Percentiles rank a stretch among this genome's conserved stretches.
Evolutionary conservation across 1,140 invertebrate genomes (phyloP).

Genomic region (Acromyrmex heyeri): DNA sequence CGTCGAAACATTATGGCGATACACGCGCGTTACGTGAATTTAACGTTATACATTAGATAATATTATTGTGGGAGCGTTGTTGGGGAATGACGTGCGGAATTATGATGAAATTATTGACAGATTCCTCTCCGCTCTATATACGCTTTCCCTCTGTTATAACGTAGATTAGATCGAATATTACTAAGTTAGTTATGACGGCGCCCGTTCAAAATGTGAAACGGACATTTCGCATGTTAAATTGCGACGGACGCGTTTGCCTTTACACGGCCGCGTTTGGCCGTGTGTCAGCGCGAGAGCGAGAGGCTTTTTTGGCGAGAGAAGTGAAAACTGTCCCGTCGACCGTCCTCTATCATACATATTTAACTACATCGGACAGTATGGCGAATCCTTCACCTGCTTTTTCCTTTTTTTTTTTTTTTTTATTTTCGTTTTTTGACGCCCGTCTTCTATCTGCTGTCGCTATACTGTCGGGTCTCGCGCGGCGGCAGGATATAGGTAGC

Average conservation of each 20-base stretch:
- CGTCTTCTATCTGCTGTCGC: conserved; percentile 48
- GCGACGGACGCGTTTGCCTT: conserved; percentile 13
- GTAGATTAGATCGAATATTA: conserved; percentile 16
- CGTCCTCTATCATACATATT: conserved; percentile 59
- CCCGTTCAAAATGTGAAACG: not conserved
- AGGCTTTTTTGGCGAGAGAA: not conserved
- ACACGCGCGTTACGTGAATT: conserved; percentile 1
- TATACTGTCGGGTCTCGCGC: not conserved
- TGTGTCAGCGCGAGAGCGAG: not conserved
- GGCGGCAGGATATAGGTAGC: conserved; percentile 40
- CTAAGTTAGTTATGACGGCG: conserved; percentile 28
- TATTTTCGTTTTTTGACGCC: not conserved
- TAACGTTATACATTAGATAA: conserved; percentile 36
- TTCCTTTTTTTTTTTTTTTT: not conserved
- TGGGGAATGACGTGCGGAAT: not conserved
- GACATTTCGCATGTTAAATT: conserved; percentile 41
- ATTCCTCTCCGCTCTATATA: not conserved
- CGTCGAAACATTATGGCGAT: conserved; percentile 28
- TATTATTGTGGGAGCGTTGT: not conserved
- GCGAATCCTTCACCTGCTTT: conserved; percentile 1
- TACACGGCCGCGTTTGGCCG: conserved; percentile 10
- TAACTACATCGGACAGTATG: conserved; percentile 59
- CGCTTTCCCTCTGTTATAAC: conserved; percentile 2
- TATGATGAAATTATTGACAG: conserved; percentile 41
- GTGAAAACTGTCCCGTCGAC: conserved; percentile 38